Evolutionary conservation across 2,113 vertebrate genomes (phyloP).

Genomic region (Myrmophylax atrothorax): DNA sequence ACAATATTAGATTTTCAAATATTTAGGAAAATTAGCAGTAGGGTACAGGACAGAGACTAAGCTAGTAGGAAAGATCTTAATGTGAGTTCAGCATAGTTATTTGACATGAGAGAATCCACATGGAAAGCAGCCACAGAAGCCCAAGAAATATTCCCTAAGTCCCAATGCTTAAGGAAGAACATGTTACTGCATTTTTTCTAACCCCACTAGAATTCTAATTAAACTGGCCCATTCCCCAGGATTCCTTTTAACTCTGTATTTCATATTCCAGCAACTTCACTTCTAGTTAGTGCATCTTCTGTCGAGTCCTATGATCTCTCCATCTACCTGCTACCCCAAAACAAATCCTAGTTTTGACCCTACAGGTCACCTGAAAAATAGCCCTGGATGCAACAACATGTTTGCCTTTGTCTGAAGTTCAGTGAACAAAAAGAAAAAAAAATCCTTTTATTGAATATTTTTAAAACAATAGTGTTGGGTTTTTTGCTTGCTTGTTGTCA

Average conservation of each 20-base stretch:
- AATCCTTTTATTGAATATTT: not conserved
- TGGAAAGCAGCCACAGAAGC: constrained; percentile 26
- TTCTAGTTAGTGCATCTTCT: not conserved
- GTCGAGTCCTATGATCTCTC: not conserved
- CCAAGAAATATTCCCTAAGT: constrained; percentile 9
- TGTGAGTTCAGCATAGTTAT: not conserved
- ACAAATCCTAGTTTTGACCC: not conserved
- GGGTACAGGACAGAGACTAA: not conserved
- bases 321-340: not conserved
- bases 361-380: not conserved
- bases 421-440: not conserved
- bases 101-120: not conserved
- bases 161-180: not conserved
- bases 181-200: not conserved
- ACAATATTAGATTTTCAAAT: not conserved
- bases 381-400: not conserved
- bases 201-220: not conserved
- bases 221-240: not conserved
- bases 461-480: not conserved
- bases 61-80: not conserved
- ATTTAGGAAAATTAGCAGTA: not conserved
- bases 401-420: not conserved
- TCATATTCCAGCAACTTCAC: not conserved
- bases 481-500: not conserved
- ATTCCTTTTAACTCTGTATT: not conserved